Evolutionary conservation across 2,888 invertebrate species (phyloP).

Genomic region (Pyrrhia umbra): DNA sequence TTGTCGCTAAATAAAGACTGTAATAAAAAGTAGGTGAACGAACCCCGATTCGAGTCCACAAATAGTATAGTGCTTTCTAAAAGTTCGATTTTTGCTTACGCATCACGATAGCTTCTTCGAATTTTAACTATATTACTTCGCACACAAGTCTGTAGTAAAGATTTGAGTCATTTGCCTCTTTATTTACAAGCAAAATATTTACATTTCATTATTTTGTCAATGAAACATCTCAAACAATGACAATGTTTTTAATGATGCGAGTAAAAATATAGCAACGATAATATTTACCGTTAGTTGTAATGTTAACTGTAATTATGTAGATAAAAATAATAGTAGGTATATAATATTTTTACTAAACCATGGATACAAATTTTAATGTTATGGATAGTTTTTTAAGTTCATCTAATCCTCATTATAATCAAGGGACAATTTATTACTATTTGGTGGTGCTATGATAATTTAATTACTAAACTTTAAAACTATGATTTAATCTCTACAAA

Average conservation of each 20-base stretch:
- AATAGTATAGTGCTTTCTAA: conserved; percentile 64
- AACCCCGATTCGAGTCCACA: conserved; percentile 61
- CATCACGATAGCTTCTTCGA: conserved; percentile 40
- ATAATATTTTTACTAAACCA: not conserved
- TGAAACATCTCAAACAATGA: not conserved
- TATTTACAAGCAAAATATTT: conserved; percentile 25
- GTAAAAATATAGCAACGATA: not conserved
- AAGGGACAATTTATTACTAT: too few relatives aligned
- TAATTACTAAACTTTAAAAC: too few relatives aligned
- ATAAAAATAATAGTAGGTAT: not conserved
- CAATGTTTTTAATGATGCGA: not conserved
- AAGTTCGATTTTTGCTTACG: conserved; percentile 63
- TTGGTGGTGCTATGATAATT: too few relatives aligned
- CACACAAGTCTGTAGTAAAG: not conserved
- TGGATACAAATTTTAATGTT: too few relatives aligned
- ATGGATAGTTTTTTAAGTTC: too few relatives aligned
- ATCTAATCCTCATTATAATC: too few relatives aligned
- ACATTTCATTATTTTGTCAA: not conserved
- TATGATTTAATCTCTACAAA: too few relatives aligned
- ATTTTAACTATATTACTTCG: conserved; percentile 6
- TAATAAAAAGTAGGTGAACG: conserved; percentile 66
- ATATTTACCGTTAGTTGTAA: conserved; percentile 5
- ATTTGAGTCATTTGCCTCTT: conserved; percentile 7
- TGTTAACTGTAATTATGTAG: not conserved
- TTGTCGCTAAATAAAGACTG: conserved; percentile 25